phyloP scores from a whole-genome alignment of 1,140 invertebrate genomes.

The Nasonia vitripennis region DNA sequence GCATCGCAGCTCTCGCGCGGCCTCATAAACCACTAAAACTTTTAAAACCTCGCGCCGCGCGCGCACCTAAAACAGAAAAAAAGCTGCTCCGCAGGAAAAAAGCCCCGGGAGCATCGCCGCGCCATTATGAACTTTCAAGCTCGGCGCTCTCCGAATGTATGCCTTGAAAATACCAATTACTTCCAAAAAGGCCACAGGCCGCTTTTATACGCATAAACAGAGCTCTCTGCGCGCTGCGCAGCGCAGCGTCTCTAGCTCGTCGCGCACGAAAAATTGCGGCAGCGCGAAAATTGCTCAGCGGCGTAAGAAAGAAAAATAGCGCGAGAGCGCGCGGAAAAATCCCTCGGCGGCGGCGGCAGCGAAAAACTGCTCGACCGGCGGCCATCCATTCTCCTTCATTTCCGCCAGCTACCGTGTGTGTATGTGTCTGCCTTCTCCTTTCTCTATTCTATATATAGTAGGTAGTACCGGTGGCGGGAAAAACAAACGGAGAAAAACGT shows the following conservation, averaged over 20 bases:
- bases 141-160: constrained; percentile 2
- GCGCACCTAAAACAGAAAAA: not conserved
- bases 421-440: not conserved
- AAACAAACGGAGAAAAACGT: constrained; percentile 43
- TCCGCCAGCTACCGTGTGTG: not conserved
- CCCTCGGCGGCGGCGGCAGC: not conserved
- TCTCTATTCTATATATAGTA: too few species aligned
- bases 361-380: constrained; percentile 33
- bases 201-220: constrained; percentile 7
- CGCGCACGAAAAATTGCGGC: constrained; percentile 3
- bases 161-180: constrained; percentile 47
- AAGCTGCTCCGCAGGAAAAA: not conserved
- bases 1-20: not conserved
- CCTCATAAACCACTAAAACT: constrained; percentile 23
- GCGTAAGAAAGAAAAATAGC: not conserved
- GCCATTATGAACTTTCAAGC: constrained; percentile 23
- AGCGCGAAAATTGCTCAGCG: not conserved
- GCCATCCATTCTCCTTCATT: constrained; percentile 49
- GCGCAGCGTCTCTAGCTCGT: too few species aligned
- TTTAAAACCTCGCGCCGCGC: constrained; percentile 32
- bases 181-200: not conserved
- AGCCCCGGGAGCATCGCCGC: not conserved
- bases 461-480: not conserved
- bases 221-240: not conserved
- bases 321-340: not conserved